These are phyloP conservation scores for Nycticorax nycticorax DNA, from an alignment of 2,113 vertebrate species.

Conservation along the genomic window DNA sequence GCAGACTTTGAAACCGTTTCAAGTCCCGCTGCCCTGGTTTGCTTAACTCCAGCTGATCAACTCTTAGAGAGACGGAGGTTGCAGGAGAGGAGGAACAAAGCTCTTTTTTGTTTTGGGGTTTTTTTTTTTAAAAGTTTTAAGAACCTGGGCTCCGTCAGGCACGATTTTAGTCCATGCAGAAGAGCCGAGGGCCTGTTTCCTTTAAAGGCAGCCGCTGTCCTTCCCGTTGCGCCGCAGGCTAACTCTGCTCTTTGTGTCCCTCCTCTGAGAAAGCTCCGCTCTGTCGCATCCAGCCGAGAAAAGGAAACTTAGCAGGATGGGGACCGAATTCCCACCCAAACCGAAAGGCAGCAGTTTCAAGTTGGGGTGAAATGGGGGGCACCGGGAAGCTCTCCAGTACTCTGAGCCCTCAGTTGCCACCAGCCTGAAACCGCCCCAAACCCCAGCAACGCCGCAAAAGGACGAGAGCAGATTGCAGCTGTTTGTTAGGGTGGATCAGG, in stretches of 20 bases:
- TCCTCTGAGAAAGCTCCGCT: neutral
- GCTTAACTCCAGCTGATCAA: neutral
- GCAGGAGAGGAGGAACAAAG: neutral
- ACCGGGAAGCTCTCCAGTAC: neutral
- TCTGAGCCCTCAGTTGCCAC: neutral
- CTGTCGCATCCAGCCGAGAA: neutral
- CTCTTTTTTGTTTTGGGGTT: neutral
- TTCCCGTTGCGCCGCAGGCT: neutral
- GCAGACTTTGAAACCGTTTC: neutral
- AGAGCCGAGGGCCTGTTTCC: neutral
- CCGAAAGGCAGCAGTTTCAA: neutral
- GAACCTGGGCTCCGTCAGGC: neutral
- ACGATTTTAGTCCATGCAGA: neutral
- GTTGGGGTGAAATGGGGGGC: neutral
- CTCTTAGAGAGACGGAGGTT: neutral
- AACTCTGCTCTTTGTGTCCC: neutral
- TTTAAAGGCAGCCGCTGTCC: conserved; percentile 56
- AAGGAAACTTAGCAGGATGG: neutral
- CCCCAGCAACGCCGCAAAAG: neutral
- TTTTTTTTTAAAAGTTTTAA: neutral
- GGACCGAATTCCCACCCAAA: neutral
- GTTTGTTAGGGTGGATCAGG: neutral
- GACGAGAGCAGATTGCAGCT: neutral
- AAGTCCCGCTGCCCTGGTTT: neutral
- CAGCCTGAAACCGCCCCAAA: neutral